These are phyloP conservation scores for Perca schrenkii DNA, from an alignment of 2,113 vertebrate species.

Conservation along the genomic window DNA sequence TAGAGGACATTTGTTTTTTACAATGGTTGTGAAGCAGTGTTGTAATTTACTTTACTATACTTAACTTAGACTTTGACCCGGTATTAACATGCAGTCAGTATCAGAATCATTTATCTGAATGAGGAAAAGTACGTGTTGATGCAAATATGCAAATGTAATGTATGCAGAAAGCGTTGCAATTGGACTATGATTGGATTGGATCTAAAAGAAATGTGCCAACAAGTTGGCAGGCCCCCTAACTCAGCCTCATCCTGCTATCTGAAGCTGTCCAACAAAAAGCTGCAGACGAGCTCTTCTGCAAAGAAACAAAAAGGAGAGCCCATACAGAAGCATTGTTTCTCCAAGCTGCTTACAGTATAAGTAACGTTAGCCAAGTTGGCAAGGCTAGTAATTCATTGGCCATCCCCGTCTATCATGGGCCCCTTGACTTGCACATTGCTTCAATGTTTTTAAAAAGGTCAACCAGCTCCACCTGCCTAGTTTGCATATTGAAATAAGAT, in stretches of 20 bases:
- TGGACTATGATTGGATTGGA: too few species aligned
- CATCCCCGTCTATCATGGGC: neutral
- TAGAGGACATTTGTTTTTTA: neutral
- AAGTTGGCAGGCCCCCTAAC: too few species aligned
- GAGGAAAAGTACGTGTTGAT: too few species aligned
- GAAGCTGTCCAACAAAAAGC: neutral
- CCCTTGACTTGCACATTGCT: neutral
- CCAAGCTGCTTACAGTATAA: neutral
- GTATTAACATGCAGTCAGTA: neutral
- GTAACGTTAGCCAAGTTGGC: neutral
- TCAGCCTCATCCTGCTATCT: neutral
- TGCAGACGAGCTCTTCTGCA: neutral
- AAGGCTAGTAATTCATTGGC: neutral
- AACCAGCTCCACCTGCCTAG: neutral
- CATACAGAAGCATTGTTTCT: neutral
- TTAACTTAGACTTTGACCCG: neutral
- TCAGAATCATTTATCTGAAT: too few species aligned
- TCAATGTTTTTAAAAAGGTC: slow-evolving; percentile 1
- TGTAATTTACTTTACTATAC: neutral
- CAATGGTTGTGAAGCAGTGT: neutral
- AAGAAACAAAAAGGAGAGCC: neutral
- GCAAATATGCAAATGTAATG: too few species aligned
- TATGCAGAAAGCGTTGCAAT: too few species aligned
- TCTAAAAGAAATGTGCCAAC: too few species aligned
- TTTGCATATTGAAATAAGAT: neutral